Base-by-base conservation (phyloP, 1,140 invertebrate species). In the Polypedilum pembai region DNA sequence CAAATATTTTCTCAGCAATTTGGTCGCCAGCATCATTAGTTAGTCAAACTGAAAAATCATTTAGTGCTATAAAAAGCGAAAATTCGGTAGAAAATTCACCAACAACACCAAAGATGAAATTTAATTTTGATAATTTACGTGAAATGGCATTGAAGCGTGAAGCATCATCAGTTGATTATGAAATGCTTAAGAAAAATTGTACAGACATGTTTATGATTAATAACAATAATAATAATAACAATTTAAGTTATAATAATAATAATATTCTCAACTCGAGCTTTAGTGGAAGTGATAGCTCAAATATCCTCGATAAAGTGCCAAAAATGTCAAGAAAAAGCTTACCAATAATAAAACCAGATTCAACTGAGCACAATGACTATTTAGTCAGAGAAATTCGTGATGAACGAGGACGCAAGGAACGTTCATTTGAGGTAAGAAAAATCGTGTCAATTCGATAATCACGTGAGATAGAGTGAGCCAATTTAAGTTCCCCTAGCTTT, bases 201-300 rank as follows among this genome's bases (percentile, higher is more conserved):
- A 69, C 65, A 69, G 65, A 69, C 18, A 20, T 69, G 20, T 18
- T 69, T n/a, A 7, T 21, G 18, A 20, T 69, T 8, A 69, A 21
- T 69, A 69, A 69, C 17, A 69, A 69, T 18, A 69, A 69, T 69
- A 69, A 69, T 18, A 66, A 66, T 69, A 69, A 69, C 18, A 69
- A 20, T 69, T 69, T 20, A 21, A 18, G 3, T 18, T 69, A 20
- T 69, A 69, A 69, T 69, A 69, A 69, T 69, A 69, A 69, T 21
- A 69, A 69, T 33, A 33, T 33, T 69, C 17, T 69, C 15, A 69
- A 69, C 12, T 20, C 65, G 17, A 69, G 17, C 20, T 69, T 69
- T 20, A 69, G 20, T 18, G 65, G 65, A 69, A 69, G 65, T 69
- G 65, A 69, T 21, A 69, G 65, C 65, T 20, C 20, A 10, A 69